A percentile compares a stretch with the other conserved stretches of the same genome.
These are phyloP conservation scores for Polia nebulosa DNA, from an alignment of 2,888 invertebrate genomes.

Conservation along the genomic window DNA sequence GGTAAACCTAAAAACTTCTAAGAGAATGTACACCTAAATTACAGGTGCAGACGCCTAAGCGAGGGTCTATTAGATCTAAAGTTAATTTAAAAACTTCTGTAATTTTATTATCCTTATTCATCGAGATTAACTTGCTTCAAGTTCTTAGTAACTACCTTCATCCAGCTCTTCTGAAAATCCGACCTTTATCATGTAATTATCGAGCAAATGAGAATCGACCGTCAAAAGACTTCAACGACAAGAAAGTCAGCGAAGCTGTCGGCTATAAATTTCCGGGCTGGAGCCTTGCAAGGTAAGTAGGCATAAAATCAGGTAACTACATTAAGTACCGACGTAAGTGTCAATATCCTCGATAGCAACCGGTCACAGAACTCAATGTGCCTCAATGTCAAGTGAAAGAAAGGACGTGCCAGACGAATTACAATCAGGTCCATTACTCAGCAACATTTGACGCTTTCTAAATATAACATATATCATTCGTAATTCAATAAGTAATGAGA, in stretches of 20 bases:
- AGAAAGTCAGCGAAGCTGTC: constrained; percentile 43
- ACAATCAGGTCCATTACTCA: constrained; percentile 69
- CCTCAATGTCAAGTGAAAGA: constrained; percentile 89
- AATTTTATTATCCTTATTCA: constrained; percentile 9
- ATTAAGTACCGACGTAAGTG: constrained; percentile 66
- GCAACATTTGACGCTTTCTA: constrained; percentile 63
- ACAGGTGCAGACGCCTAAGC: constrained; percentile 56
- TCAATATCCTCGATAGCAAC: constrained; percentile 83
- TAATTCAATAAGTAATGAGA: constrained; percentile 25
- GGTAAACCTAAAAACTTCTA: constrained; percentile 53
- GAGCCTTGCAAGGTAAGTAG: constrained; percentile 47
- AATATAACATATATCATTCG: constrained; percentile 39
- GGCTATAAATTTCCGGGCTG: constrained; percentile 51
- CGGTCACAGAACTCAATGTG: constrained; percentile 85
- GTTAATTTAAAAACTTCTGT: constrained; percentile 46
- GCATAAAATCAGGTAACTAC: constrained; percentile 60
- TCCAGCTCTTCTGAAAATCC: constrained; percentile 4
- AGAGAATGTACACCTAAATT: constrained; percentile 53
- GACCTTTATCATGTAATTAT: constrained; percentile 18
- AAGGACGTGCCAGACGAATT: constrained; percentile 78
- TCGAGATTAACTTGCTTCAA: background rate
- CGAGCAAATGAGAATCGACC: constrained; percentile 37
- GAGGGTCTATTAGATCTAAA: constrained; percentile 28
- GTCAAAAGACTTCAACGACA: constrained; percentile 42
- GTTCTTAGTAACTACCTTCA: background rate